These are phyloP conservation scores for Mugil cephalus DNA, from an alignment of 2,113 vertebrate species.

Conservation along the genomic window DNA sequence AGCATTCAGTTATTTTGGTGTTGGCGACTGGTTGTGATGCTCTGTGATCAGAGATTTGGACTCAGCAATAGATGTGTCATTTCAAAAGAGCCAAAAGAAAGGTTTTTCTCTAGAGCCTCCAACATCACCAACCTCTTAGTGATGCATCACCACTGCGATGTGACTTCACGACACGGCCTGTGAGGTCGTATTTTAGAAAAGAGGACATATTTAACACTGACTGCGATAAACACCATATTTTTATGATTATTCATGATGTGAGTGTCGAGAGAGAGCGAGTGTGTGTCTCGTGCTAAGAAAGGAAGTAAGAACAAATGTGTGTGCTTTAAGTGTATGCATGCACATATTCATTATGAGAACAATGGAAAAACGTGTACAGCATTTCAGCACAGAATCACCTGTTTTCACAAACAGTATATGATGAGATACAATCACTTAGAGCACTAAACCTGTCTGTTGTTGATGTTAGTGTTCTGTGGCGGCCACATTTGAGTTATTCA, in stretches of 20 bases:
- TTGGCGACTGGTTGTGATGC: background rate
- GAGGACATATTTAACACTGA: constrained; percentile 18
- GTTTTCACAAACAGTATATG: constrained; percentile 1
- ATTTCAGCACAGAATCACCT: constrained; percentile 23
- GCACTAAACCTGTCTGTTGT: too few species aligned
- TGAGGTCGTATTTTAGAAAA: background rate
- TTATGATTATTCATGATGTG: constrained; percentile 53
- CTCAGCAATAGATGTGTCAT: background rate
- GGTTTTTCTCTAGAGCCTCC: constrained; percentile 10
- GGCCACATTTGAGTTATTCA: background rate
- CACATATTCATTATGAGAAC: constrained; percentile 24
- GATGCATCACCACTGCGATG: constrained; percentile 38
- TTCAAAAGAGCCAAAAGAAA: background rate
- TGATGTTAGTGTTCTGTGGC: background rate
- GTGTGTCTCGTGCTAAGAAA: constrained; percentile 21
- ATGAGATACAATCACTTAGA: too few species aligned
- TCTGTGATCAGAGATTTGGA: constrained; percentile 11
- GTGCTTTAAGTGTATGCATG: constrained; percentile 9
- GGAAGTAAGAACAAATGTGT: background rate
- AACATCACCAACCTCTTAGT: constrained; percentile 7
- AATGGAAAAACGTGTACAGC: constrained; percentile 21
- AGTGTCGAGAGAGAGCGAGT: background rate
- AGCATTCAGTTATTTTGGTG: background rate
- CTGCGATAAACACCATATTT: constrained; percentile 49
- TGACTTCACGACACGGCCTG: constrained; percentile 12